Conservation (phyloP, 2,888 invertebrate species). For the Drosophila demipolita region DNA sequence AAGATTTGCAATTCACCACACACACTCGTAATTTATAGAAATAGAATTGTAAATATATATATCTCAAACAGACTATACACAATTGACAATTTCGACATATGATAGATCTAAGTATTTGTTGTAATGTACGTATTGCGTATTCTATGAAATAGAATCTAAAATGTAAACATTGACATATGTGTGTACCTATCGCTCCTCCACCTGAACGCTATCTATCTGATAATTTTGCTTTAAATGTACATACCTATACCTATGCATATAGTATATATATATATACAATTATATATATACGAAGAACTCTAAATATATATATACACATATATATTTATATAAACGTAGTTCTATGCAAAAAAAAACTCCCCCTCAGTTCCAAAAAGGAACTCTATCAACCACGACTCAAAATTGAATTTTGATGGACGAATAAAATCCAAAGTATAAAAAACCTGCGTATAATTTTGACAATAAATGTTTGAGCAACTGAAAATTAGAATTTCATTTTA, state of each 20-base stretch:
- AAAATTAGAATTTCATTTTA: constrained; percentile 50
- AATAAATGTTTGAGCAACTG: constrained; percentile 61
- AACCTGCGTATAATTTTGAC: constrained; percentile 73
- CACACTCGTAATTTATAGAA: constrained; percentile 10
- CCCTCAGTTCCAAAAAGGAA: constrained; percentile 22
- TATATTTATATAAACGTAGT: constrained; percentile 48
- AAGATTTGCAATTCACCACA: constrained; percentile 37
- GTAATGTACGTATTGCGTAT: constrained; percentile 43
- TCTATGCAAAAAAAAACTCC: constrained; percentile 35
- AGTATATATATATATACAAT: constrained; percentile 5
- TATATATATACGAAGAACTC: constrained; percentile 21
- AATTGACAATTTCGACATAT: constrained; percentile 35
- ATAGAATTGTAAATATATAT: constrained; percentile 40
- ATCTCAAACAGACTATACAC: constrained; percentile 17
- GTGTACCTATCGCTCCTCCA: constrained; percentile 78
- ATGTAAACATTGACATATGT: constrained; percentile 68
- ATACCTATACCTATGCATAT: constrained; percentile 32
- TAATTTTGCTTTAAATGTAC: constrained; percentile 66
- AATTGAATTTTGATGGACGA: constrained; percentile 65
- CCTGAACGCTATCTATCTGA: constrained; percentile 71
- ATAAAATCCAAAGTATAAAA: constrained; percentile 11
- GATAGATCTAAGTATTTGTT: constrained; percentile 48
- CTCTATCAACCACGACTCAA: constrained; percentile 54
- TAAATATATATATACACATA: constrained; percentile 28
- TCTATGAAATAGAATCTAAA: constrained; percentile 69